Evolutionary conservation across 2,797 vertebrate species (phyloP).

Genomic region (Lacerta agilis): DNA sequence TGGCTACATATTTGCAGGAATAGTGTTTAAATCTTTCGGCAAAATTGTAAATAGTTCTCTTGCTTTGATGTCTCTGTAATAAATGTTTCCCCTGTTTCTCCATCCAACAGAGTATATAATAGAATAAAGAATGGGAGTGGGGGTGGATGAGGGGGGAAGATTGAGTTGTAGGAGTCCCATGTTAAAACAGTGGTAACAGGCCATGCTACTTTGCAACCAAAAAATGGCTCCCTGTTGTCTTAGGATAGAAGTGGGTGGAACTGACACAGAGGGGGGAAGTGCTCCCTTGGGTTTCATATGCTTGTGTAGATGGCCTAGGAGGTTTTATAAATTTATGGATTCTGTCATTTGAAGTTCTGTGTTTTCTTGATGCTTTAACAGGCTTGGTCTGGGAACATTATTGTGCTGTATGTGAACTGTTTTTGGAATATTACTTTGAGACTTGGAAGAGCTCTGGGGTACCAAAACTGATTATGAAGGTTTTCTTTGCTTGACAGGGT

Average conservation of each 20-base stretch:
- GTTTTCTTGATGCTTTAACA: constrained; percentile 64
- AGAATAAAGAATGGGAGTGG: background rate
- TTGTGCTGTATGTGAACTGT: constrained; percentile 69
- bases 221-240: constrained; percentile 45
- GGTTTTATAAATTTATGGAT: constrained; percentile 71
- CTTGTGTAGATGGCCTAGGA: constrained; percentile 54
- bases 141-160: too few relatives aligned
- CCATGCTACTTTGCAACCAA: constrained; percentile 40
- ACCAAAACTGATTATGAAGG: constrained; percentile 83
- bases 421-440: constrained; percentile 79
- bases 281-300: constrained; percentile 66
- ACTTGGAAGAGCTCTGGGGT: constrained; percentile 76
- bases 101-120: background rate
- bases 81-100: background rate
- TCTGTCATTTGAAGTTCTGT: constrained; percentile 60
- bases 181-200: background rate
- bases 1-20: background rate
- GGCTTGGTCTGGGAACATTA: constrained; percentile 62
- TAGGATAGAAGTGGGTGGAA: background rate
- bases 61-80: background rate
- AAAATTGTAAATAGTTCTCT: background rate
- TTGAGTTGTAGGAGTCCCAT: background rate
- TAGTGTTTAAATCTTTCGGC: background rate
- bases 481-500: constrained; percentile 83
- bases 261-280: constrained; percentile 46